Evolutionary conservation across 2,113 vertebrate genomes (phyloP).

Genomic region (Sterrhoptilus dennistouni): DNA sequence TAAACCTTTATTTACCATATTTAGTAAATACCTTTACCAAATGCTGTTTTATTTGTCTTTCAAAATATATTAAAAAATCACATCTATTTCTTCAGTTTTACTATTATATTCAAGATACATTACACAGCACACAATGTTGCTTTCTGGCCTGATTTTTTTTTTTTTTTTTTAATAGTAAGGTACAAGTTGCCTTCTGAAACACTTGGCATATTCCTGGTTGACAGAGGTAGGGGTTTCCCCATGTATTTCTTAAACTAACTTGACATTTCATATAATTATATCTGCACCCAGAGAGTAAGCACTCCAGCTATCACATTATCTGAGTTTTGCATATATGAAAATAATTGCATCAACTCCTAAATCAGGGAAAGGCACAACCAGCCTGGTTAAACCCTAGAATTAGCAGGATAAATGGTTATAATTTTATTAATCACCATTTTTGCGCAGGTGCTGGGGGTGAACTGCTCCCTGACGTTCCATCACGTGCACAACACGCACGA

Average conservation of each 20-base stretch:
- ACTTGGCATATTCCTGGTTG: neutral
- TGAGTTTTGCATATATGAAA: neutral
- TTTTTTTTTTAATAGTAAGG: neutral
- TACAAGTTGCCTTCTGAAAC: neutral
- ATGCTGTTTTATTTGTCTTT: neutral
- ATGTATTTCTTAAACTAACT: slow-evolving; percentile 27
- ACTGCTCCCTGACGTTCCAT: neutral
- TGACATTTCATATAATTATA: slow-evolving; percentile 66
- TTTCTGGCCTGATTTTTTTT: neutral
- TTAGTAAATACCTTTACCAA: neutral
- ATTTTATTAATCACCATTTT: slow-evolving; percentile 57
- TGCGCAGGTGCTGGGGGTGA: neutral
- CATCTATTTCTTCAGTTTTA: neutral
- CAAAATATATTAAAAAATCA: neutral
- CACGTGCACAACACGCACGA: neutral
- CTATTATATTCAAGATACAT: neutral
- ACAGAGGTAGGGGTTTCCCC: slow-evolving; percentile 30
- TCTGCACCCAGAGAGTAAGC: slow-evolving; percentile 36
- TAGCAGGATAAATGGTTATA: neutral
- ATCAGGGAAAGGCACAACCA: slow-evolving; percentile 5
- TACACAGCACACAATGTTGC: accelerated
- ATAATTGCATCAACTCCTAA: neutral
- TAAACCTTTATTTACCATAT: neutral
- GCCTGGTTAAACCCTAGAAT: slow-evolving; percentile 19
- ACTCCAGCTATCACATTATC: slow-evolving; percentile 23